Evolutionary conservation across 2,797 vertebrate genomes (phyloP), one percentile per base, ranked within the genome.

Genomic region (Danio albolineatus): DNA sequence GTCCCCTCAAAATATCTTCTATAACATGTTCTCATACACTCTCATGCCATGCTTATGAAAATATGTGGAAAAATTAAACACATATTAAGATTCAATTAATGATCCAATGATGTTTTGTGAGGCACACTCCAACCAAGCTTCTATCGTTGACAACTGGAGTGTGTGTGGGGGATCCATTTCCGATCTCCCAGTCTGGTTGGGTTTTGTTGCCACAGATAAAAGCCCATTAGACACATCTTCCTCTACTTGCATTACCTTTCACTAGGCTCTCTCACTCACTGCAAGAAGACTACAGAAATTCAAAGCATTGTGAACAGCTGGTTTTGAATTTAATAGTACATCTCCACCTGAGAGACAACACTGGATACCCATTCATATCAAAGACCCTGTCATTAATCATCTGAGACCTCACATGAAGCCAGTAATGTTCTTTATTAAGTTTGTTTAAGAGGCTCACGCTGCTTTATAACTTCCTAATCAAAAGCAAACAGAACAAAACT

Each of bases 121-220:
- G 88, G 91, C 90, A 89, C 89, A 89, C 89, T 89, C 90, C 89
- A 91, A 83, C 85, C 87, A 86, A 86, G 88, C 85, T 87, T 86
- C 88, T 91, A 86, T 90, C 88, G 80, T 54, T 73, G 81, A 79
- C 88, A 88, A 89, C 88, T 82, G 84, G 85, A 86, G 88, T 90
- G 90, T 93, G 90, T 87, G 89, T 87, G 87, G 82, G 82, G 78
- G 86, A 85, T 89, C 88, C 89, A 92, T 91, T 93, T 92, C 85
- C 87, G 79, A 83, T 86, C 83, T 78, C 85, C 86, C 86, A 90
- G 89, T 85, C 89, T 89, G 90, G 89, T 91, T 94, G 92, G 91
- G 90, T 94, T 94, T 92, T 91, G 93, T 95, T 94, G 94, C 92
- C 92, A 91, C 89, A 92, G 93, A 95, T 94, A 95, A 95, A 94